A percentile compares a stretch with the other conserved stretches of the same genome.
phyloP scores from a whole-genome alignment of 2,888 invertebrate species.

The Charanyca ferruginea region DNA sequence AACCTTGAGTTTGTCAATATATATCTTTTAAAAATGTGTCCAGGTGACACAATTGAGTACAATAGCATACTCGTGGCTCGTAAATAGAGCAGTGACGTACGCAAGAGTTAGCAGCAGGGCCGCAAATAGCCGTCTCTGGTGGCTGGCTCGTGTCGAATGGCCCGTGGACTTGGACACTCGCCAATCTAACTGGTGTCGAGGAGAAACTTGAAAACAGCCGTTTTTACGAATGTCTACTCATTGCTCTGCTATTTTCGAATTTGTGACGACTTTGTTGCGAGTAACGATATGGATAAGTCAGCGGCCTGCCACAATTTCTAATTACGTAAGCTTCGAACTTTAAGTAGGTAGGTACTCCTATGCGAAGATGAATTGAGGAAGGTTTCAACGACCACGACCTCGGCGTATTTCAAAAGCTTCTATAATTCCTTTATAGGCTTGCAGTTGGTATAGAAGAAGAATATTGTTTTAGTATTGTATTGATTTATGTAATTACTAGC shows the following conservation, averaged over 20 bases:
- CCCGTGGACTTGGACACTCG: constrained; percentile 82
- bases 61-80: constrained; percentile 81
- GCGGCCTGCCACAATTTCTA: constrained; percentile 81
- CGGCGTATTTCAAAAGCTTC: constrained; percentile 42
- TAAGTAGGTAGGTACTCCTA: constrained; percentile 47
- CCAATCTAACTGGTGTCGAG: constrained; percentile 80
- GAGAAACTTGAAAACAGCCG: constrained; percentile 85
- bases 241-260: constrained; percentile 86
- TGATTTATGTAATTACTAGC: not conserved
- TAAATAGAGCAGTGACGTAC: constrained; percentile 89
- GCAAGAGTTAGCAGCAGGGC: constrained; percentile 81
- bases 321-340: constrained; percentile 75
- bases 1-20: constrained; percentile 77
- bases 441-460: not conserved
- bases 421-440: not conserved
- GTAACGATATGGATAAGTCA: constrained; percentile 78
- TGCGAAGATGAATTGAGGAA: constrained; percentile 61
- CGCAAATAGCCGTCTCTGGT: constrained; percentile 85
- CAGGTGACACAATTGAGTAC: constrained; percentile 87
- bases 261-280: constrained; percentile 86
- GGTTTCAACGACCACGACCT: constrained; percentile 30
- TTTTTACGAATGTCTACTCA: constrained; percentile 88
- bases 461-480: not conserved
- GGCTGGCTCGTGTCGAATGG: constrained; percentile 85
- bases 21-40: constrained; percentile 73